Base-by-base conservation (phyloP, 2,888 invertebrate genomes). In the Abrostola triplasia region DNA sequence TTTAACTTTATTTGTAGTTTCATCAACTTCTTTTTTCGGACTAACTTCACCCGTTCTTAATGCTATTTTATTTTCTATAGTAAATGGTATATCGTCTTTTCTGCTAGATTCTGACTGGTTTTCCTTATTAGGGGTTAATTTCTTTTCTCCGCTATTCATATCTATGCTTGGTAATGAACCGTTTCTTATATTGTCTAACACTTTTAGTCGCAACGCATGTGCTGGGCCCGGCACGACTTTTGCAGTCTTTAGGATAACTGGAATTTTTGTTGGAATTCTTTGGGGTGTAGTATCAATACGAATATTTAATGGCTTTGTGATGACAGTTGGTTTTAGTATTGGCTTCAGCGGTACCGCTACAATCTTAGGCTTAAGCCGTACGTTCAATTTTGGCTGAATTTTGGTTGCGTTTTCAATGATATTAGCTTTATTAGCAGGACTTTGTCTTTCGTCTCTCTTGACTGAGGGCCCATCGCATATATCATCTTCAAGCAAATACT, bases 401-500 rank as follows among this genome's bases (percentile, higher is more conserved):
- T 56, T 73, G 5, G 44, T 0, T 0, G 13, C 44, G 44, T 47
- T 47, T 47, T 72, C 62, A 7, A 50, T 7, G 36, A 62, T 49
- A 10, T 38, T 53, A 12, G 44, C 50, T 48, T 53, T 64, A 9
- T 7, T 35, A 6, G 47, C 37, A 59, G 8, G 44, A 41, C 67
- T 75, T 54, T 71, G 72, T 12, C 72, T 54, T 44, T 61, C 76
- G 12, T 76, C 55, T 13, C 76, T 52, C 41, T 53, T 73, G 8
- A 60, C 59, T 36, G 57, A 56, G 4, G 51, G 13, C n/a, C 54
- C 54, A 5, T 65, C 60, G 7, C 38, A 51, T 12, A 54, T 35
- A 12, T 58, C 65, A 60, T 70, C 71, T 65, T 72, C 72, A 40
- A 72, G 13, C 6, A 65, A 10, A 13, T 49, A 70, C 36, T 70